Evolutionary conservation across 1,140 invertebrate species (phyloP), one percentile per base, ranked within the genome.

Genomic region (Caerostris darwini): DNA sequence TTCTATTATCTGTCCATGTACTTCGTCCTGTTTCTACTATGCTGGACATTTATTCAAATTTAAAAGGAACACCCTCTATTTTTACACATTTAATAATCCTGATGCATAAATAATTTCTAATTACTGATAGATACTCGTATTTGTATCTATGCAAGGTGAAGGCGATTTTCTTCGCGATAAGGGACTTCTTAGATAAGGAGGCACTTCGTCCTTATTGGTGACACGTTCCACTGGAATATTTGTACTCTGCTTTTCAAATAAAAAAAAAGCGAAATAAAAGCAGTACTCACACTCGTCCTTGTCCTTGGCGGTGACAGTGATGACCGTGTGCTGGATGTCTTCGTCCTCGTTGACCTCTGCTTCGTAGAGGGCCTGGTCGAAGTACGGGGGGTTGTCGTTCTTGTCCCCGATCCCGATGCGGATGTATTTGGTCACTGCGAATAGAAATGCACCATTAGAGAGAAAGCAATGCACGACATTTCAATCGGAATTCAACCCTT

Each of bases 261-360:
- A 34, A 34, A 34, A 2, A 34, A 34, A 34, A 2, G n/a, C n/a
- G n/a, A n/a, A n/a, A n/a, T n/a, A 54, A 56, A 34, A 12, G 0
- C 3, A 8, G 50, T 96, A 98, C 98, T 98, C 97, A 99, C 99
- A 99, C 97, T 99, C 98, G 97, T 99, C 99, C 97, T 98, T 98
- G 97, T 99, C 99, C 97, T 99, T 99, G 97, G 99, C 99, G 96
- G 98, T 99, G 96, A 99, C 98, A 71, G 98, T 99, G 96, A 99
- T 98, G 14, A 99, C 98, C 19, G 98, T 99, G 95, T 99, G 98
- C 95, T 99, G 98, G 95, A 99, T 99, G 96, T 99, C 98, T 96
- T 99, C 98, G 97, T 99, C 99, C 96, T 99, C 99, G 96, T 99
- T 98, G 95, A 99, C 99, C 96, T 99, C 98, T 94, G 99, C 98